Evolutionary conservation across 2,797 vertebrate genomes (phyloP).

Genomic region (Acanthurus lineatus): DNA sequence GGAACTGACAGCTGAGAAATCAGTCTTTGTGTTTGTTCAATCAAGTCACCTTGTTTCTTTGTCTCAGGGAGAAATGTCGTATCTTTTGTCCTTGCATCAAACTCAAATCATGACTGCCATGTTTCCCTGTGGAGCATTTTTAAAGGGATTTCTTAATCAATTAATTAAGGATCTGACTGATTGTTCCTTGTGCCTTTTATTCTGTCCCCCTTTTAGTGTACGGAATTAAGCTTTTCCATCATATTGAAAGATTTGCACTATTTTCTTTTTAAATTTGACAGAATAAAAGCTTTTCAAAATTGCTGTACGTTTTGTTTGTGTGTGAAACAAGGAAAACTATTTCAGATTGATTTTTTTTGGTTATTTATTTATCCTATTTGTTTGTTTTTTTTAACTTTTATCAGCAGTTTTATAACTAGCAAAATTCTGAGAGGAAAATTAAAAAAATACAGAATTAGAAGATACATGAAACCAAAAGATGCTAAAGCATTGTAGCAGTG

Average conservation of each 20-base stretch:
- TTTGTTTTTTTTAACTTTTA: neutral
- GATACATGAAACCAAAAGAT: neutral
- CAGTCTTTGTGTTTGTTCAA: conserved; percentile 7
- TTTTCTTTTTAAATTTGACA: neutral
- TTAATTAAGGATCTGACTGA: conserved; percentile 47
- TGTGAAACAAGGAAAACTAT: neutral
- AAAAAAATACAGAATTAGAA: neutral
- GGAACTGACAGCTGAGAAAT: conserved; percentile 24
- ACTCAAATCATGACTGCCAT: conserved; percentile 18
- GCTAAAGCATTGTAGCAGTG: neutral
- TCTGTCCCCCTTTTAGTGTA: neutral
- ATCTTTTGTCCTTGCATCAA: conserved; percentile 16
- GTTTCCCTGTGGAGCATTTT: conserved; percentile 14
- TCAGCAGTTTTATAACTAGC: neutral
- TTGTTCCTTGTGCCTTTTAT: conserved; percentile 5
- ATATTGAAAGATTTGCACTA: conserved; percentile 30
- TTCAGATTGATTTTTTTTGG: neutral
- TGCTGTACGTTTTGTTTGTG: neutral
- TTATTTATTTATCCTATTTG: too few relatives aligned
- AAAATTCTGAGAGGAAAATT: neutral
- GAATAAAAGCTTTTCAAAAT: conserved; percentile 39
- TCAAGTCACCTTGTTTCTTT: conserved; percentile 27
- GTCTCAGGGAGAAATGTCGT: conserved; percentile 64
- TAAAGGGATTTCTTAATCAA: conserved; percentile 38
- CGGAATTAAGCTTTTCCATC: neutral